Evolutionary conservation across 2,113 vertebrate species (phyloP).

Genomic region (Menura novaehollandiae): DNA sequence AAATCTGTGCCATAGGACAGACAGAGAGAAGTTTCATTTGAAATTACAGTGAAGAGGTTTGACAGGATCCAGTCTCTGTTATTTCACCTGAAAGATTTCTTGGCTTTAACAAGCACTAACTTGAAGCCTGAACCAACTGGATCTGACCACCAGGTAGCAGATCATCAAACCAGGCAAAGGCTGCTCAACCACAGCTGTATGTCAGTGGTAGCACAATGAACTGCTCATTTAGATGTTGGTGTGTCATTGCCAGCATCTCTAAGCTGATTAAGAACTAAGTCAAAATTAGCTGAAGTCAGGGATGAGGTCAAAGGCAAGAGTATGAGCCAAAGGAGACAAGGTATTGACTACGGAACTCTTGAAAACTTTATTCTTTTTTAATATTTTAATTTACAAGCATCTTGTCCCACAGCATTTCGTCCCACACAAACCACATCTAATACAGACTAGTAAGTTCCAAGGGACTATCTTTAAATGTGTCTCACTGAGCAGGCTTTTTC

Average conservation of each 20-base stretch:
- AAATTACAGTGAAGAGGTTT: not conserved
- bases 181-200: not conserved
- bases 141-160: not conserved
- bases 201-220: not conserved
- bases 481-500: not conserved
- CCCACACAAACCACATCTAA: not conserved
- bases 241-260: not conserved
- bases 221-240: not conserved
- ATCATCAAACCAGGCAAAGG: not conserved
- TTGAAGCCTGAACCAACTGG: not conserved
- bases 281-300: not conserved
- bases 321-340: not conserved
- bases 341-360: not conserved
- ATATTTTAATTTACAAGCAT: not conserved
- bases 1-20: not conserved
- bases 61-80: not conserved
- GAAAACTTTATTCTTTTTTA: not conserved
- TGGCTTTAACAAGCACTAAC: not conserved
- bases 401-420: not conserved
- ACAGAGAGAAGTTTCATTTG: not conserved
- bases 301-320: not conserved
- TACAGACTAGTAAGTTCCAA: not conserved
- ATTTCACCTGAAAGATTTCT: not conserved
- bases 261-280: not conserved
- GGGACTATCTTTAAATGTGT: not conserved